Conservation (phyloP, 2,888 invertebrate genomes). For the Acleris literana region DNA sequence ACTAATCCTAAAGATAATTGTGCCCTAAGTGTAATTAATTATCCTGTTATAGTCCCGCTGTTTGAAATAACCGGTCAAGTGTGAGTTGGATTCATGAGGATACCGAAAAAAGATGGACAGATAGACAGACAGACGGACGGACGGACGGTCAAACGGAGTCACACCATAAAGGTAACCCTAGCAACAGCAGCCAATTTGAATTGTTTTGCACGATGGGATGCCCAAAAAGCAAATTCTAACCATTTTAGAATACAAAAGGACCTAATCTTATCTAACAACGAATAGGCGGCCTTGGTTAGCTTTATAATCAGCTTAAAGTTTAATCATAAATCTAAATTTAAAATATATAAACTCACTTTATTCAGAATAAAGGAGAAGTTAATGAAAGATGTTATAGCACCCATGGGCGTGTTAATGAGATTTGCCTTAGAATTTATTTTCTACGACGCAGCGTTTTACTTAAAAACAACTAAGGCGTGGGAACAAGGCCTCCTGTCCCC, state of each 20-base stretch:
- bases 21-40: too few species aligned
- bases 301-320: conserved; percentile 4
- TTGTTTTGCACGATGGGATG: too few species aligned
- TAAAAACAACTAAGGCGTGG: conserved; percentile 1
- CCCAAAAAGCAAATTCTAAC: background rate
- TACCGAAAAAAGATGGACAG: too few species aligned
- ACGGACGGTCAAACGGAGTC: too few species aligned
- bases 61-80: too few species aligned
- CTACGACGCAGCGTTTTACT: conserved; percentile 35
- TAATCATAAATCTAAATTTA: conserved; percentile 13
- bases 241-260: background rate
- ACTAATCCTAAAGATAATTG: too few species aligned
- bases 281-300: background rate
- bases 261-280: background rate
- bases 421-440: conserved; percentile 51
- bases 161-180: too few species aligned
- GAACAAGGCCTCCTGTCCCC: background rate
- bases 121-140: too few species aligned
- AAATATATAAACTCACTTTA: conserved; percentile 7
- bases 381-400: conserved; percentile 38
- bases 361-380: conserved; percentile 14
- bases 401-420: conserved; percentile 43
- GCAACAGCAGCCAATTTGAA: too few species aligned
- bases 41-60: too few species aligned
- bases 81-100: too few species aligned